phyloP scores from a whole-genome alignment of 2,888 invertebrate genomes.

The Monopis laevigella region DNA sequence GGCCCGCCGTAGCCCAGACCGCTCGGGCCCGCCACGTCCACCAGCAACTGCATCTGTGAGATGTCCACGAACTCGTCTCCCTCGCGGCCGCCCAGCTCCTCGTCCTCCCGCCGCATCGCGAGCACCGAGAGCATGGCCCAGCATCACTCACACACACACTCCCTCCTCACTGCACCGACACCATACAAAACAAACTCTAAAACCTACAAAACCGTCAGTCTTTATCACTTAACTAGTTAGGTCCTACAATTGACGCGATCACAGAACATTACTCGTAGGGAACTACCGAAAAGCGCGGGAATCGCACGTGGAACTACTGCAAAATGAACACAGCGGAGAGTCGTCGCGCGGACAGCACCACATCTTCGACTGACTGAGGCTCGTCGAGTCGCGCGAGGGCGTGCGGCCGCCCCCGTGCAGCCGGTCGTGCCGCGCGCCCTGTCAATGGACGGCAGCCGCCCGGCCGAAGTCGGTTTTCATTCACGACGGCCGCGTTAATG shows the following conservation, averaged over 20 bases:
- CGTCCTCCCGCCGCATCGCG: constrained; percentile 81
- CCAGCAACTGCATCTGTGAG: constrained; percentile 80
- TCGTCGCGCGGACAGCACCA: constrained; percentile 59
- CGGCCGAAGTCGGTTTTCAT: constrained; percentile 61
- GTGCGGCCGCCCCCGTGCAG: constrained; percentile 54
- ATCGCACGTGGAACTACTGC: constrained; percentile 48
- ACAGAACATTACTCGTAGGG: constrained; percentile 53
- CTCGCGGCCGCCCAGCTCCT: constrained; percentile 59
- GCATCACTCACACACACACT: constrained; percentile 41
- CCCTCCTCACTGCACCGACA: constrained; percentile 14
- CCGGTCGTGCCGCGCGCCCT: constrained; percentile 51
- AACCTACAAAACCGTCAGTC: constrained; percentile 1
- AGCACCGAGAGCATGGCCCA: constrained; percentile 69
- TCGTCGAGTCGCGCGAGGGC: constrained; percentile 52
- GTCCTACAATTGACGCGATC: constrained; percentile 56
- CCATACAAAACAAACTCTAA: constrained; percentile 1
- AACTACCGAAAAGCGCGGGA: constrained; percentile 40
- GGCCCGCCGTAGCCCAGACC: constrained; percentile 58
- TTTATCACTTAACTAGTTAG: constrained; percentile 31
- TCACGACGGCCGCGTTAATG: constrained; percentile 63
- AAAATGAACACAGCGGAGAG: constrained; percentile 58
- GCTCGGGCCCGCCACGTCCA: constrained; percentile 67
- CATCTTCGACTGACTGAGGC: constrained; percentile 71
- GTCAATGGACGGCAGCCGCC: constrained; percentile 56
- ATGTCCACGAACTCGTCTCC: constrained; percentile 84